phyloP scores from a whole-genome alignment of 35 echinoderm and acorn worm species.

The Diadema setosum region DNA sequence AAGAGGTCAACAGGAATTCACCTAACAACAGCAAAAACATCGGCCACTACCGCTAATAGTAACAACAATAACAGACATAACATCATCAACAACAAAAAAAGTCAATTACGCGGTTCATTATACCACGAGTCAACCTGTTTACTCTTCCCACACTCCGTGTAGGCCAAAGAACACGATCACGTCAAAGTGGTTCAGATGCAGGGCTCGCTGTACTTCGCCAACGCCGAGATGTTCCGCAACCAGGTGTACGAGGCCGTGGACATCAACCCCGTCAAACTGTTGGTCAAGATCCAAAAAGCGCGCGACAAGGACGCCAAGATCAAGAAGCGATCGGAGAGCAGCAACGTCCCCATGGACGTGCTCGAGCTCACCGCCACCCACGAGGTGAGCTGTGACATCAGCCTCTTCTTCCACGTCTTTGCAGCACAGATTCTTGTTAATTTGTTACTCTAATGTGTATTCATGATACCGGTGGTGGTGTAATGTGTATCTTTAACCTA shows the following conservation, averaged over 20 bases:
- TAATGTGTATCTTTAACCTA: too few relatives aligned
- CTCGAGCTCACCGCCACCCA: background rate
- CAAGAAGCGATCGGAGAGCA: background rate
- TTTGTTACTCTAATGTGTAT: too few relatives aligned
- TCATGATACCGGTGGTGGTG: too few relatives aligned
- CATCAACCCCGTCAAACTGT: constrained; percentile 5
- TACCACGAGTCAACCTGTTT: background rate
- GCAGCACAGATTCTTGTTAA: too few relatives aligned
- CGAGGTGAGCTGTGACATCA: too few relatives aligned
- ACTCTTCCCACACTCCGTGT: background rate
- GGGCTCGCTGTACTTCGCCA: constrained; percentile 23
- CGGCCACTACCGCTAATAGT: too few relatives aligned
- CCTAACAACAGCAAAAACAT: too few relatives aligned
- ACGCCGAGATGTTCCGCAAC: constrained; percentile 9
- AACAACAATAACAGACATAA: too few relatives aligned
- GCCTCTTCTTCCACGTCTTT: too few relatives aligned
- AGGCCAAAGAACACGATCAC: constrained; percentile 1
- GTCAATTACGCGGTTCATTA: too few relatives aligned
- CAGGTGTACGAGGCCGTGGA: background rate
- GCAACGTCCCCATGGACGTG: background rate
- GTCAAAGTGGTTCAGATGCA: background rate
- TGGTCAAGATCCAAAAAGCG: background rate
- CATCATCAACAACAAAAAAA: too few relatives aligned
- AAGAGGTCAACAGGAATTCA: too few relatives aligned
- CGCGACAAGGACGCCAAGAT: background rate